A percentile compares a stretch with the other conserved stretches of the same genome.
phyloP scores from a whole-genome alignment of 2,113 vertebrate species.

The Pimephales promelas region DNA sequence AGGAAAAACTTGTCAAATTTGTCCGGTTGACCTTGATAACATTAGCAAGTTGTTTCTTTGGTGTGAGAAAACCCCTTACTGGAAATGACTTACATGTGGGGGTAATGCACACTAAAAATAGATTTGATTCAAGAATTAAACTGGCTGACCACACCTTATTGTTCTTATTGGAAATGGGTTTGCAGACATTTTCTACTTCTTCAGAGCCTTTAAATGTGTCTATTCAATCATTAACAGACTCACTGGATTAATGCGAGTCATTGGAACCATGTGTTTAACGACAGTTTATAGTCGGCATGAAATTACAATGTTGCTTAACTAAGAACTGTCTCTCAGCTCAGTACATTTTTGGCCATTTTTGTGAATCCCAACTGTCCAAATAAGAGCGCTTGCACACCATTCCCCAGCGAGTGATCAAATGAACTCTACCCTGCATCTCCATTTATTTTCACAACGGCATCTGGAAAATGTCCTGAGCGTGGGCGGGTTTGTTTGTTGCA shows the following conservation, averaged over 20 bases:
- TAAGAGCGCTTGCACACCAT: neutral
- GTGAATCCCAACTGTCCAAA: neutral
- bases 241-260: neutral
- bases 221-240: neutral
- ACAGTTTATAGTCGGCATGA: too few species aligned
- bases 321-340: neutral
- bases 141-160: neutral
- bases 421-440: conserved; percentile 11
- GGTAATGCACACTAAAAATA: neutral
- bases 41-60: conserved; percentile 12
- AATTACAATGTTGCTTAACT: too few species aligned
- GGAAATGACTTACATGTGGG: neutral
- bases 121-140: neutral
- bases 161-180: neutral
- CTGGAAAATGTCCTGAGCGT: conserved; percentile 14
- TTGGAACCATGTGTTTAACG: neutral
- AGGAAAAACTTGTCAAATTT: conserved; percentile 8
- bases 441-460: conserved; percentile 9
- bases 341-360: conserved; percentile 23
- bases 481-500: conserved; percentile 42
- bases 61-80: neutral
- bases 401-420: conserved; percentile 14
- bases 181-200: neutral
- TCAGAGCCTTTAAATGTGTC: neutral
- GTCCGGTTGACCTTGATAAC: neutral